Evolutionary conservation across 2,888 invertebrate genomes (phyloP).

Genomic region (Chesias legatella): DNA sequence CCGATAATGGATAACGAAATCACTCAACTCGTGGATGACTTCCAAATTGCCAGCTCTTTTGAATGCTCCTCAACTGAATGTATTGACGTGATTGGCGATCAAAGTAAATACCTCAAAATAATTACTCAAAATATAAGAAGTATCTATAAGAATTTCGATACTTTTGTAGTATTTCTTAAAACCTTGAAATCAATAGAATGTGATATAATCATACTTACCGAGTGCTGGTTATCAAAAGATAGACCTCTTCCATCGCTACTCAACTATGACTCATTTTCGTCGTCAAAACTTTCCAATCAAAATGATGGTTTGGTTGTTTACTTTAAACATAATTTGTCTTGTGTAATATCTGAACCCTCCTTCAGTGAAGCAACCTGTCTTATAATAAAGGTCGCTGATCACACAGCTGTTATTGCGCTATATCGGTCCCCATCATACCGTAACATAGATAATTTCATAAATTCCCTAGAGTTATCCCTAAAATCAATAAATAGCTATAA

Average conservation of each 20-base stretch:
- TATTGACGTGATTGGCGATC: background rate
- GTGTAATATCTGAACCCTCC: background rate
- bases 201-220: constrained; percentile 1
- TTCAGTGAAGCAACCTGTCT: background rate
- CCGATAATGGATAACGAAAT: too few relatives aligned
- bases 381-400: background rate
- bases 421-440: constrained; percentile 1
- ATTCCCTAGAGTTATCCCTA: background rate
- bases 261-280: background rate
- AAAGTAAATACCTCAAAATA: background rate
- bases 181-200: background rate
- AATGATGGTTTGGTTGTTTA: constrained; percentile 2
- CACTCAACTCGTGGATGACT: background rate
- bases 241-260: background rate
- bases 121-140: constrained; percentile 5
- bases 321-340: background rate
- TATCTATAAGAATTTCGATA: too few relatives aligned
- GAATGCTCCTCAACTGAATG: background rate
- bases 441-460: background rate
- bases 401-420: constrained; percentile 2
- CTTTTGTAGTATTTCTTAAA: background rate
- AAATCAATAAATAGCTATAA: background rate
- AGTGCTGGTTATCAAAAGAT: background rate
- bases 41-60: background rate
- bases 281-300: background rate